Conservation (phyloP, 2,113 vertebrate species). For the Mixornis gularis region DNA sequence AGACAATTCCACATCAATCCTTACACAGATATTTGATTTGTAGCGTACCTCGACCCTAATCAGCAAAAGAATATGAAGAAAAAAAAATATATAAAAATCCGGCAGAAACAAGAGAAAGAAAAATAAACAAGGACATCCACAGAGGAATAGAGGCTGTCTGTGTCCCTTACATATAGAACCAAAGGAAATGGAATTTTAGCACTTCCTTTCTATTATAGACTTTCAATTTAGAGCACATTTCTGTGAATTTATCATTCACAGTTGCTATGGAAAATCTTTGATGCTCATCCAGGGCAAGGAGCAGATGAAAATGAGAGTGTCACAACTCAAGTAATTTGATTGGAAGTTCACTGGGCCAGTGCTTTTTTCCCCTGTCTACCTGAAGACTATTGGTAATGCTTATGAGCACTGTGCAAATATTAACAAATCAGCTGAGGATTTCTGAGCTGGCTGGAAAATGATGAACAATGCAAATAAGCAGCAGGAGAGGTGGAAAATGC, state of each 20-base stretch:
- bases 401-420: slow-evolving; percentile 10
- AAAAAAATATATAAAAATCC: background rate
- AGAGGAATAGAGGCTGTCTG: background rate
- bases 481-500: slow-evolving; percentile 15
- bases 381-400: background rate
- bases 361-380: background rate
- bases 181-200: background rate
- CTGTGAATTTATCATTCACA: background rate
- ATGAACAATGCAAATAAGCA: slow-evolving; percentile 56
- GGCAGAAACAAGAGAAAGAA: background rate
- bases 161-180: background rate
- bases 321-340: background rate
- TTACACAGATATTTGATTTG: background rate
- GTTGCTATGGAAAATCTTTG: background rate
- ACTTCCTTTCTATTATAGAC: background rate
- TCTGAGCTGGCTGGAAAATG: slow-evolving; percentile 25
- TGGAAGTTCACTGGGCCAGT: background rate
- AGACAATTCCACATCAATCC: background rate
- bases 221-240: background rate
- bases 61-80: background rate
- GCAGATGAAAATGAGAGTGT: background rate
- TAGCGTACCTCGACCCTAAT: background rate
- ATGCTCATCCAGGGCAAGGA: background rate
- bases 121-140: background rate
- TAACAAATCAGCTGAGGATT: slow-evolving; percentile 42